These are phyloP conservation scores for Zosterops lateralis DNA, from an alignment of 2,113 vertebrate species.

Conservation along the genomic window DNA sequence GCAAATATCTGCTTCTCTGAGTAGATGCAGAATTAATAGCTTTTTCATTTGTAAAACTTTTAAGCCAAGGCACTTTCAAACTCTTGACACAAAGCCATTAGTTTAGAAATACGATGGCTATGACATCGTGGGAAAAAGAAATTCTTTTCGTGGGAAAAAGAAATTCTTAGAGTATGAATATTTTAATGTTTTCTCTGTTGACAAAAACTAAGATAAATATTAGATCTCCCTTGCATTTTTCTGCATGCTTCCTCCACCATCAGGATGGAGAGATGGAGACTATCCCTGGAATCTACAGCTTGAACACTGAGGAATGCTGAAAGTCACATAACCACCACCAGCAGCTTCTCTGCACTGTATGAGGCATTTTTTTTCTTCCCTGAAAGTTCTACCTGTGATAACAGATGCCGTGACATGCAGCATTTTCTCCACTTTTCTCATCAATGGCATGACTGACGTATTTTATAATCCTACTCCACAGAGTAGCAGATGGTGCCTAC, in stretches of 20 bases:
- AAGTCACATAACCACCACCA: neutral
- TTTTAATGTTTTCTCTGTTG: neutral
- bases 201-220: neutral
- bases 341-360: neutral
- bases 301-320: neutral
- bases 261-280: neutral
- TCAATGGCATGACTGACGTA: constrained; percentile 25
- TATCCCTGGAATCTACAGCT: neutral
- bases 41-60: neutral
- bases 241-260: neutral
- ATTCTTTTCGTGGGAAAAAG: neutral
- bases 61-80: neutral
- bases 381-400: neutral
- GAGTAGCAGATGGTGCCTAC: constrained; percentile 46
- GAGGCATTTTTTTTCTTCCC: neutral
- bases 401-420: neutral
- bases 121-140: neutral
- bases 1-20: neutral
- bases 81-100: neutral
- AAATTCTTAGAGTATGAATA: neutral
- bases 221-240: neutral
- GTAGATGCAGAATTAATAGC: neutral
- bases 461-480: constrained; percentile 37
- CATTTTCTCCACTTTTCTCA: constrained; percentile 19
- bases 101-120: neutral